Conservation (phyloP, 2,888 invertebrate species). For the Hartigia nigra region DNA sequence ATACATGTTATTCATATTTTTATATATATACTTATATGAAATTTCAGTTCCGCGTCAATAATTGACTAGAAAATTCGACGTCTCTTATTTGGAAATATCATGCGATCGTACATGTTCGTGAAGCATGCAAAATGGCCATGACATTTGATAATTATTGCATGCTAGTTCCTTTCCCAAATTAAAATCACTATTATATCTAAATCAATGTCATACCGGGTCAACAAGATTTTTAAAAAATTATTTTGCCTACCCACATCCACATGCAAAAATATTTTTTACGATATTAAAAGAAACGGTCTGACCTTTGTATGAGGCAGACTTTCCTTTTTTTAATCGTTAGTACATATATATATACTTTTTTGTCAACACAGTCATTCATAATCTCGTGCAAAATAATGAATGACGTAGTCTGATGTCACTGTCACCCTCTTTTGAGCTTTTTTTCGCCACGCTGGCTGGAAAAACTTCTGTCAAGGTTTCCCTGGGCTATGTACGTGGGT, state of each 20-base stretch:
- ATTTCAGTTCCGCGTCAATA: too few species aligned
- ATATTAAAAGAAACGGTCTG: background rate
- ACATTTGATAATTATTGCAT: background rate
- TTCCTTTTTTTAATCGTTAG: too few species aligned
- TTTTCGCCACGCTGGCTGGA: background rate
- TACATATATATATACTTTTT: background rate
- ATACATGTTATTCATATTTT: background rate
- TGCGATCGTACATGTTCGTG: background rate
- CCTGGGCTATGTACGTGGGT: conserved; percentile 19
- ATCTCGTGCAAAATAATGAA: background rate
- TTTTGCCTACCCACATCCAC: too few species aligned
- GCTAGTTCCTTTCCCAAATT: background rate
- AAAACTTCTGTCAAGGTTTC: conserved; percentile 40
- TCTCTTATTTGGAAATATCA: background rate
- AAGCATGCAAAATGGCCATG: background rate
- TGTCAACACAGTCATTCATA: background rate
- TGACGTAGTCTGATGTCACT: background rate
- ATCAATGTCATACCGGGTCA: background rate
- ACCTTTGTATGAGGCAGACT: background rate
- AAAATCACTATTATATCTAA: background rate
- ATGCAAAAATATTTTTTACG: background rate
- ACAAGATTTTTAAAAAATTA: too few species aligned
- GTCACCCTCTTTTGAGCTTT: background rate
- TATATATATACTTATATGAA: too few species aligned
- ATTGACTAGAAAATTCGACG: too few species aligned